phyloP scores from a whole-genome alignment of 2,888 invertebrate genomes.

The Trichopoda pennipes region DNA sequence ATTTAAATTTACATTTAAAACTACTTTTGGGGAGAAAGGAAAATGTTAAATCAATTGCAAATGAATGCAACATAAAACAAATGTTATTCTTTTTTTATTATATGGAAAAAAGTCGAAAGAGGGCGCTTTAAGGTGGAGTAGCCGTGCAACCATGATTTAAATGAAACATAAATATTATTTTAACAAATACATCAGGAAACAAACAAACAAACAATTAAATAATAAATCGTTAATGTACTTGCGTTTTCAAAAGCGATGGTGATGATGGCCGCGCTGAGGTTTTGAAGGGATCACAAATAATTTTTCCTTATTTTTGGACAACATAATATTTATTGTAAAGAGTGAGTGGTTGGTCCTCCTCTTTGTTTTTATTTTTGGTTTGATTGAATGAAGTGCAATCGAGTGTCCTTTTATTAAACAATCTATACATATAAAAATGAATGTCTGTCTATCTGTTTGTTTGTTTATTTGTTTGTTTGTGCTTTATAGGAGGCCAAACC shows the following conservation, averaged over 20 bases:
- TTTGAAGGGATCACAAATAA: not conserved
- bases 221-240: conserved; percentile 5
- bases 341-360: not conserved
- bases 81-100: not conserved
- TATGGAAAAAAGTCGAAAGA: not conserved
- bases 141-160: not conserved
- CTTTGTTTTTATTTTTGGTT: not conserved
- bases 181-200: not conserved
- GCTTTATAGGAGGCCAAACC: too few relatives aligned
- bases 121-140: not conserved
- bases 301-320: not conserved
- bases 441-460: too few relatives aligned
- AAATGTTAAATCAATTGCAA: conserved; percentile 2
- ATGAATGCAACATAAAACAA: conserved; percentile 1
- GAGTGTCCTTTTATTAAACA: not conserved
- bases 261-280: conserved; percentile 4
- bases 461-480: too few relatives aligned
- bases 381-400: not conserved
- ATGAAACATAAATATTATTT: conserved; percentile 15
- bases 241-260: not conserved
- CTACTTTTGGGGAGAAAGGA: not conserved
- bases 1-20: conserved; percentile 15
- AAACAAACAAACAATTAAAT: conserved; percentile 16
- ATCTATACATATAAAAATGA: too few relatives aligned
- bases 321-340: not conserved